Evolutionary conservation across 2,888 invertebrate species (phyloP), one percentile per base, ranked within the genome.

Genomic region (Epinotia demarniana): DNA sequence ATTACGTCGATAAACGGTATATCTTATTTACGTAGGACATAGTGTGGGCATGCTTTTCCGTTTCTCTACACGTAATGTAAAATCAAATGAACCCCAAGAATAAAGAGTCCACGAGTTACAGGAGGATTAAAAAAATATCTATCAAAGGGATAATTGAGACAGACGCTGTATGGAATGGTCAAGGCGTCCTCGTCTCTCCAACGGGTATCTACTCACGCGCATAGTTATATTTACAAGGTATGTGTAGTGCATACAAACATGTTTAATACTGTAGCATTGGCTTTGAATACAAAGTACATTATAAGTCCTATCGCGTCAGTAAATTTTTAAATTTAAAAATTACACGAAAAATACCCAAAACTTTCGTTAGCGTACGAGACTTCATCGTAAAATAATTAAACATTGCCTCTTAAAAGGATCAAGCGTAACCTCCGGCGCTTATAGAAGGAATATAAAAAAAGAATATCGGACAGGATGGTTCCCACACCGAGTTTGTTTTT

Each of bases 401-500:
- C 77, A 78, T 64, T 81, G 84, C 81, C 80, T 86, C 86, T 86
- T 84, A 82, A 87, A 89, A 85, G 81, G 83, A 86, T 85, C 81
- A 81, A 82, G 84, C 85, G 81, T 83, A 84, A 86, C 88, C 86
- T 86, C 80, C 83, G 82, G 81, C 85, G 77, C 78, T 76, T 73
- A 72, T 84, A 81, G 82, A 78, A 78, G 83, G 84, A 85, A 49
- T 49, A 81, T 49, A 81, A 80, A 80, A 79, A 80, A 81, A 81
- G 81, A 83, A 79, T 82, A 79, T 77, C 78, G 82, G 84, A 87
- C 86, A 86, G 87, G 85, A 87, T 82, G 82, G 90, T 92, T 93
- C 92, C 91, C 92, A 92, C 90, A 91, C 84, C 11, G 79, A 82
- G 81, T 82, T 79, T 76, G 76, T 78, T 82, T 85, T 89, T 89